Base-by-base conservation (phyloP, 2,888 invertebrate genomes). In the Sycophila texana region DNA sequence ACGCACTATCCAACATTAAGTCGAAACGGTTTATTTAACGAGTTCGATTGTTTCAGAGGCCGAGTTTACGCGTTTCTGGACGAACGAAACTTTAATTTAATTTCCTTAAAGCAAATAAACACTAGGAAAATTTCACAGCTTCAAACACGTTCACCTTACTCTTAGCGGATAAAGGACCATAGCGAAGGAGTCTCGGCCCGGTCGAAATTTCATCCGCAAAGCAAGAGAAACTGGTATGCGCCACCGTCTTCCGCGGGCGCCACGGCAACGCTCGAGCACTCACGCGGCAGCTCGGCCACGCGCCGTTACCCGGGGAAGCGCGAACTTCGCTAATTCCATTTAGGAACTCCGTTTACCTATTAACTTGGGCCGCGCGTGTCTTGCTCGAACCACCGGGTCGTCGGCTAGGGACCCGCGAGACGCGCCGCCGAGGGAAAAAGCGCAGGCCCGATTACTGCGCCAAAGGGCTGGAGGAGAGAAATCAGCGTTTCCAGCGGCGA, bases 271-370 rank as follows among this genome's bases (percentile, higher is more conserved):
- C 39, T 4, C 47, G 39, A 16, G n/a, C 67, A n/a, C 51, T 16
- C 67, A 18, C 13, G 1, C 22, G 16, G 18, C 66, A 1, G 39
- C 13, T 10, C 22, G 16, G 18, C 66, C 18, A 4, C 5, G 39
- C 39, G 1, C 7, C 39, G 39, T 7, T 39, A 39, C 39, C 39
- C 39, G 18, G 22, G 47, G 7, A 16, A 26, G 30, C 47, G 57
- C 13, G 77, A 78, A 79, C 74, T 79, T 79, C 4, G 70, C 66
- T 79, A 79, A 79, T 74, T 79, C 79, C 79, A 79, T 79, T 79
- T 74, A 70, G 74, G 67, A 79, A 79, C 79, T 79, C 74, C 79
- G 79, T 74, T 79, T 79, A 74, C 79, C 74, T 79, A 79, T 79
- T 79, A 79, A 79, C 79, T 79, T 74, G 65, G 74, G 47, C 39